Evolutionary conservation across 2,797 vertebrate species (phyloP).

Genomic region (Lutra lutra): DNA sequence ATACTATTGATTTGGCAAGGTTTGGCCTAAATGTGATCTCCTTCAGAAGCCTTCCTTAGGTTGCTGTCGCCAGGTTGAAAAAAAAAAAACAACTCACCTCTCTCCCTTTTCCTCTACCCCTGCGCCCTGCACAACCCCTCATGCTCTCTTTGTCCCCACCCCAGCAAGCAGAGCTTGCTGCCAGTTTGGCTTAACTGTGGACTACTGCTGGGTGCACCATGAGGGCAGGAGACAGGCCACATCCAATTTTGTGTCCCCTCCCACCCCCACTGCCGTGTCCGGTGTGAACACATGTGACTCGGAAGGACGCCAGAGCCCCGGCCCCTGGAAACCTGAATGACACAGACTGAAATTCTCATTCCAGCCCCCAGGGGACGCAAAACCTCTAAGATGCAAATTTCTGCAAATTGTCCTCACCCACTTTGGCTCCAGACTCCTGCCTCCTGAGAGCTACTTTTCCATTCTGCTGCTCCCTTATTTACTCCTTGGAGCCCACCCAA

Average conservation of each 20-base stretch:
- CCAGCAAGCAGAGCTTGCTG: not conserved
- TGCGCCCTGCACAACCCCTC: not conserved
- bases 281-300: not conserved
- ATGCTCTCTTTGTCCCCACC: rapidly evolving
- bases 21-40: not conserved
- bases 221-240: not conserved
- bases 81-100: not conserved
- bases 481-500: not conserved
- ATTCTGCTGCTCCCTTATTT: not conserved
- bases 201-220: no score
- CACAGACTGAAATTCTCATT: not conserved
- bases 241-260: not conserved
- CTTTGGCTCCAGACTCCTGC: not conserved
- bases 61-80: not conserved
- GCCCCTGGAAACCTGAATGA: not conserved
- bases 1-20: no score
- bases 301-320: not conserved
- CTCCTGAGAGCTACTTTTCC: not conserved
- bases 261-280: rapidly evolving
- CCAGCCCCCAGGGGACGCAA: no score
- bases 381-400: not conserved
- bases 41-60: not conserved
- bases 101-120: not conserved
- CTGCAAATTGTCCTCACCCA: not conserved
- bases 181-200: not conserved